Evolutionary conservation across 2,888 invertebrate genomes (phyloP), one percentile per base, ranked within the genome.

Genomic region (Ophion slaviceki): DNA sequence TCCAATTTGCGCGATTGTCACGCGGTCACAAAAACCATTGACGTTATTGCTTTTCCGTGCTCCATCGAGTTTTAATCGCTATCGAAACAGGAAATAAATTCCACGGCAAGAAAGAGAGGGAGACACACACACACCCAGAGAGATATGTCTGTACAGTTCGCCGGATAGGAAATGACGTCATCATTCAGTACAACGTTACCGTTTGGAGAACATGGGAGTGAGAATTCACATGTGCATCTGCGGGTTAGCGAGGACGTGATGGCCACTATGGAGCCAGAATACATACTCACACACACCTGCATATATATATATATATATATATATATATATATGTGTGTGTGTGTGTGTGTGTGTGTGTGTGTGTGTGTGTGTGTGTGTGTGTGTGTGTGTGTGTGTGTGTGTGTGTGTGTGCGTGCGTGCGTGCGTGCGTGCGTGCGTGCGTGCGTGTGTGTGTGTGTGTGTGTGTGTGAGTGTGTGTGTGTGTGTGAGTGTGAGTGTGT

Each of bases 141-240:
- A 24, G 59, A 1, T 87, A 89, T 89, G 91, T 90, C 91, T 91
- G 90, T 90, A 92, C 90, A 91, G 91, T 90, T 80, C 89, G 89
- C 85, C 82, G 88, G 68, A 81, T 91, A 93, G 93, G 93, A 93
- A 93, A 93, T 93, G 92, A 92, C 91, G 92, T 92, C 92, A 92
- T 93, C 93, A 92, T 90, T 93, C 93, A 93, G 92, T 86, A 89
- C 85, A 90, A 88, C 80, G 86, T 86, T 80, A 86, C 84, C 11
- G 71, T 78, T 77, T 67, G 66, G 75, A 71, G 84, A 79, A 75
- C 62, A 75, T 66, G 68, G 81, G 84, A 82, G 85, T 68, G 81
- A 84, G 86, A 80, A 78, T 80, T 72, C 74, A 59, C 74, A 57
- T 62, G 28, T 74, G 77, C 62, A 76, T 17, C 40, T 72, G 76